Evolutionary conservation across 2,113 vertebrate genomes (phyloP).

Genomic region (Chaetodon trifascialis): DNA sequence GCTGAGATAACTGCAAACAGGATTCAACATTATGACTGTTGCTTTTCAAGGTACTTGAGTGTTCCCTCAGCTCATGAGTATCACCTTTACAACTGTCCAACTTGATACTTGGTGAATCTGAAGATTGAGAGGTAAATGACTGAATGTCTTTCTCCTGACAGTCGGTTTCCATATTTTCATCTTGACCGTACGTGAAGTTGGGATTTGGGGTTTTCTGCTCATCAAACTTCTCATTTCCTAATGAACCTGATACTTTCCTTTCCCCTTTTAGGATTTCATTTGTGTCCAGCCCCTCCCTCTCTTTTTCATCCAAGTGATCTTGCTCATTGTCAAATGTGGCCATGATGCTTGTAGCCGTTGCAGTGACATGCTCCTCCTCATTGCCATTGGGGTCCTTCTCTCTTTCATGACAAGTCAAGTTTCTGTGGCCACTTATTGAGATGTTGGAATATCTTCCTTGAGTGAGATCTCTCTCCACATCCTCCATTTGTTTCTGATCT

Average conservation of each 20-base stretch:
- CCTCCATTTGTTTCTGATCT: conserved; percentile 22
- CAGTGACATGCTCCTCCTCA: conserved; percentile 4
- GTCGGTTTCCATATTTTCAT: conserved; percentile 25
- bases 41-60: conserved; percentile 1
- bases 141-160: conserved; percentile 34
- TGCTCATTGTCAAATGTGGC: conserved; percentile 16
- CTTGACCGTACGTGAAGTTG: background rate
- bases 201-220: conserved; percentile 2
- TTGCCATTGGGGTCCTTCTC: background rate
- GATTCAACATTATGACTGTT: conserved; percentile 30
- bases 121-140: conserved; percentile 8
- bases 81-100: conserved; percentile 14
- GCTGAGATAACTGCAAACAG: conserved; percentile 6
- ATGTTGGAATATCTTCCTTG: conserved; percentile 15
- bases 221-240: conserved; percentile 9
- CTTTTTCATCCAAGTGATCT: background rate
- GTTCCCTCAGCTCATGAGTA: conserved; percentile 17
- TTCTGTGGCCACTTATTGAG: conserved; percentile 20
- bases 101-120: background rate
- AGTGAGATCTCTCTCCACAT: background rate
- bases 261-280: background rate
- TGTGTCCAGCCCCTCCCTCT: background rate
- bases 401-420: conserved; percentile 13
- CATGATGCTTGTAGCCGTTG: background rate
- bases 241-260: background rate